Percentiles rank a stretch among this genome's conserved stretches.
phyloP scores from a whole-genome alignment of 2,888 invertebrate species.

The Blomia tropicalis region DNA sequence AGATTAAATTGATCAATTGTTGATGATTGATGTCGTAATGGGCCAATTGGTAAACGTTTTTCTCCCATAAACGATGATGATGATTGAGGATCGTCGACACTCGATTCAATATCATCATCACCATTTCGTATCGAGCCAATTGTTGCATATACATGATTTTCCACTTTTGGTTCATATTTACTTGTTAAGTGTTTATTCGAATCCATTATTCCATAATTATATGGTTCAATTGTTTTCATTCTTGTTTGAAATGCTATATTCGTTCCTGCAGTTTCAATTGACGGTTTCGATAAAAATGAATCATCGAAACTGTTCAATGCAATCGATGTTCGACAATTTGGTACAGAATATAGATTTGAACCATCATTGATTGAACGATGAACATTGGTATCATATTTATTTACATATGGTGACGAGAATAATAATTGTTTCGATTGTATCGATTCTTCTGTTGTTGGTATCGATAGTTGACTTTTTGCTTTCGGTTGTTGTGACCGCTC shows the following conservation, averaged over 20 bases:
- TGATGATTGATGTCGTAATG: no score
- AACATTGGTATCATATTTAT: constrained; percentile 30
- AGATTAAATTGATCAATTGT: background rate
- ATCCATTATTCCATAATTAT: no score
- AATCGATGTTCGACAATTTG: constrained; percentile 36
- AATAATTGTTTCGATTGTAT: background rate
- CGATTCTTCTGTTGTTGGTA: background rate
- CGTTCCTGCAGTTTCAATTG: background rate
- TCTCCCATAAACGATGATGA: no score
- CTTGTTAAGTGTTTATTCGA: no score
- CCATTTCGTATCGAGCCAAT: background rate
- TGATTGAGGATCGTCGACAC: background rate
- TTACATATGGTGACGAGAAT: constrained; percentile 17
- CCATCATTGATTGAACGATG: constrained; percentile 21
- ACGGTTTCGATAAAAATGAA: constrained; percentile 6
- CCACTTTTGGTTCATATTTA: background rate
- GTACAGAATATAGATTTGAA: constrained; percentile 36
- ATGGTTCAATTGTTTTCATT: no score
- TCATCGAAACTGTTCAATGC: constrained; percentile 34
- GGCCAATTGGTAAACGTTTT: no score
- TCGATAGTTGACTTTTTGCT: background rate
- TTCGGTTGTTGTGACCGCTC: background rate
- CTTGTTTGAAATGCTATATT: background rate
- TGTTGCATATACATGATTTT: background rate
- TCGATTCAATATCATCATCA: constrained; percentile 2